Percentiles rank a stretch among this genome's conserved stretches.
These are phyloP conservation scores for Asbolus verrucosus DNA, from an alignment of 1,140 invertebrate species.

Conservation along the genomic window DNA sequence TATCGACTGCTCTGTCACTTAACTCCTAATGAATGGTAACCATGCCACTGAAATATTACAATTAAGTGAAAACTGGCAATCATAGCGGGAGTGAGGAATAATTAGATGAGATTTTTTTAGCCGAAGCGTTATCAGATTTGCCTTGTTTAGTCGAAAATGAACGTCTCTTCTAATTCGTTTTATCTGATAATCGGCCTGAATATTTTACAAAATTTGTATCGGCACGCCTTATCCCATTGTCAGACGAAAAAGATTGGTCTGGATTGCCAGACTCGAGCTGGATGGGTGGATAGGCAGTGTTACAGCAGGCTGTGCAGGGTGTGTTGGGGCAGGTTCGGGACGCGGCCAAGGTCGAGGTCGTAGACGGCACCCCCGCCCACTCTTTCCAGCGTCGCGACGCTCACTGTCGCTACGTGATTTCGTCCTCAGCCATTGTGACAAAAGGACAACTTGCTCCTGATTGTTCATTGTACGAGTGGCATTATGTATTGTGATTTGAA, in stretches of 20 bases:
- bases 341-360: slow-evolving; percentile 45
- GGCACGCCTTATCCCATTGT: slow-evolving; percentile 17
- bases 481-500: slow-evolving; percentile 10
- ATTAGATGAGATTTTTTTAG: no score
- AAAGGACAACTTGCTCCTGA: slow-evolving; percentile 10
- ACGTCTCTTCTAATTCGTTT: no score
- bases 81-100: not conserved
- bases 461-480: slow-evolving; percentile 13
- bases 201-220: not conserved
- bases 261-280: not conserved
- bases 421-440: slow-evolving; percentile 8
- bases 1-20: not conserved
- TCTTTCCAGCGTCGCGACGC: slow-evolving; percentile 35
- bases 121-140: no score
- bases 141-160: no score
- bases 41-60: no score
- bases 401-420: slow-evolving; percentile 32
- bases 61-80: no score
- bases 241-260: slow-evolving; percentile 5
- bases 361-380: slow-evolving; percentile 33
- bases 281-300: not conserved
- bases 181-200: no score
- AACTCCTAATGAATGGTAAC: slow-evolving; percentile 11
- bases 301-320: slow-evolving; percentile 31
- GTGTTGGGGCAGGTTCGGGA: slow-evolving; percentile 44